These are phyloP conservation scores for Andricus quercusramuli DNA, from an alignment of 2,888 invertebrate genomes.

Conservation along the genomic window DNA sequence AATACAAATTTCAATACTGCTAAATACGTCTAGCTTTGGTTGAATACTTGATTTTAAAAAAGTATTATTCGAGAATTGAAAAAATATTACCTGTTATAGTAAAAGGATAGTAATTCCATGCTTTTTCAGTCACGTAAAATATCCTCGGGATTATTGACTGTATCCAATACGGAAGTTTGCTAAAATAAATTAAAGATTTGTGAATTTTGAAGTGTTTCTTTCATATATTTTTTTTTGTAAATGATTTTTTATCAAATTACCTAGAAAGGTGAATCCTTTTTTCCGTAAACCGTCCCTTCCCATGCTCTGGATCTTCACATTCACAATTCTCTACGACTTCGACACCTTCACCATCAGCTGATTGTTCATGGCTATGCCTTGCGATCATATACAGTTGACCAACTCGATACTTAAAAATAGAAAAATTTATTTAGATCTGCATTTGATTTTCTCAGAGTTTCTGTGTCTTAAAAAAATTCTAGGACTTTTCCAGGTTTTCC, in stretches of 20 bases:
- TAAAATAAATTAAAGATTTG: conserved; percentile 71
- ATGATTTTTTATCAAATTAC: conserved; percentile 77
- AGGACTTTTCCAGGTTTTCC: too few species aligned
- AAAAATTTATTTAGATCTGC: neutral
- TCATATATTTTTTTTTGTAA: conserved; percentile 1
- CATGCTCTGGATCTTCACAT: conserved; percentile 88
- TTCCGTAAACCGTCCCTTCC: conserved; percentile 93
- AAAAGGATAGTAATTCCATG: conserved; percentile 96
- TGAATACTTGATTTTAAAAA: too few species aligned
- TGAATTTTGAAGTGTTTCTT: neutral
- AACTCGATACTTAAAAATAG: conserved; percentile 86
- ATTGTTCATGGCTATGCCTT: conserved; percentile 94
- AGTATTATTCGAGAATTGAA: conserved; percentile 27
- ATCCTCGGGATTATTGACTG: conserved; percentile 92
- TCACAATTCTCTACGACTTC: conserved; percentile 92
- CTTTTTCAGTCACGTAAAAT: conserved; percentile 95
- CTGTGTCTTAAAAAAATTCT: too few species aligned
- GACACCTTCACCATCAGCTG: conserved; percentile 93
- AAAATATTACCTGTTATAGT: conserved; percentile 87
- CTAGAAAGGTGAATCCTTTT: conserved; percentile 94
- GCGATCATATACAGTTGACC: conserved; percentile 98
- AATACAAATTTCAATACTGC: too few species aligned
- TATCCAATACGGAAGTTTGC: conserved; percentile 94
- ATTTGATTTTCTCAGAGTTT: neutral
- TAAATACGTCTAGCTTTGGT: too few species aligned